Conservation (phyloP, 2,888 invertebrate species). For the Sepiola atlantica region DNA sequence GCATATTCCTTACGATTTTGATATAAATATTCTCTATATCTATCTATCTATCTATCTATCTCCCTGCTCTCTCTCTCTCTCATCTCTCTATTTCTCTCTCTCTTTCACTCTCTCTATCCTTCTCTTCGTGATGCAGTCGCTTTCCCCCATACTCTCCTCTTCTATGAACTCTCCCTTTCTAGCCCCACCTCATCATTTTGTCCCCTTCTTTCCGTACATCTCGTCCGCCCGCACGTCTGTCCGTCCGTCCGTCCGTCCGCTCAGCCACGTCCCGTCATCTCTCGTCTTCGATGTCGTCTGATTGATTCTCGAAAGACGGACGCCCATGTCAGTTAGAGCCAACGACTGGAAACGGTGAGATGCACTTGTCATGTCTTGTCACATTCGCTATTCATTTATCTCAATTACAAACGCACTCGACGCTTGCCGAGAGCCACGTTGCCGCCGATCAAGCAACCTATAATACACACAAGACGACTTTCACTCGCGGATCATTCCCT, state of each 20-base stretch:
- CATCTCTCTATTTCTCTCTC: neutral
- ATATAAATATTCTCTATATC: neutral
- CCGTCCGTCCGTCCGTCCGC: neutral
- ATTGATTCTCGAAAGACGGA: slow-evolving; percentile 32
- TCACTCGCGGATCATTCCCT: too few species aligned
- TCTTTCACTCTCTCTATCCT: neutral
- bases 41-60: neutral
- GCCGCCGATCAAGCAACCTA: neutral
- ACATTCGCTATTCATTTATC: slow-evolving; percentile 19
- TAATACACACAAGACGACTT: neutral
- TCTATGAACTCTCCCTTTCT: neutral
- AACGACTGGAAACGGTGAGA: slow-evolving; percentile 11
- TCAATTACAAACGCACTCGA: slow-evolving; percentile 32
- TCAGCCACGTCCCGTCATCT: neutral
- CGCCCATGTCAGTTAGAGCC: slow-evolving; percentile 9
- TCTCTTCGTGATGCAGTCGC: neutral
- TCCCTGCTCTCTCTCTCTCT: neutral
- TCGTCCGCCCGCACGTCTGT: too few species aligned
- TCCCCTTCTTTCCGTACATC: neutral
- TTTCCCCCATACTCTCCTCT: neutral
- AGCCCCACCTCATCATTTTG: neutral
- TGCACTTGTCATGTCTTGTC: slow-evolving; percentile 22
- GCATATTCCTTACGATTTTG: too few species aligned
- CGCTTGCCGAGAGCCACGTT: neutral
- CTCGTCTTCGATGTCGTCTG: slow-evolving; percentile 32